Evolutionary conservation across 2,113 vertebrate genomes (phyloP), one percentile per base, ranked within the genome.

Genomic region (Calidris pugnax): DNA sequence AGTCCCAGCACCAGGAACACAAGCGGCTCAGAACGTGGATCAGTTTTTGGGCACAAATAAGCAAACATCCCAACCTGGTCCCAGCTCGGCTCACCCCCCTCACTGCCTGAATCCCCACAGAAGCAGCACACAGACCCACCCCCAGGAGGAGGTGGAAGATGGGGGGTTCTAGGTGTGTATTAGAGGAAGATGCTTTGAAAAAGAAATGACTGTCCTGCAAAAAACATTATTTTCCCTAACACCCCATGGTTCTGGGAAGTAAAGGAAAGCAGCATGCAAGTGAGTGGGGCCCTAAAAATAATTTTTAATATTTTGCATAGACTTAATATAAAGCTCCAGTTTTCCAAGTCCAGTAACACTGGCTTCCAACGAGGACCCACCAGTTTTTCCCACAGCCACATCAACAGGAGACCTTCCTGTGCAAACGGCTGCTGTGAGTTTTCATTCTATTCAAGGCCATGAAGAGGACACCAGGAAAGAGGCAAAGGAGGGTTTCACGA

Each of bases 101-200:
- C 5, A 10, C 14, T 23, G 55, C 22, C 50, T 12, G 20, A 33
- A 27, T 4, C 43, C 16, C 56, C 6, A 2, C 50, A 37, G 35
- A 27, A 10, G 3, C 6, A n/a, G 5, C 1, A 1, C 1, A 0
- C 5, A 9, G 45, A 45, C 18, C 45, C 8, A 9, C 45, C 10
- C 19, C 45, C 45, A 20, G 45, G 20, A 47, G 45, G 20, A 47
- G 45, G 45, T 47, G 45, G 45, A 47, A 47, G 45, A 47, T 47
- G 45, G 8, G 45, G 45, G 45, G 19, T 20, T 47, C 45, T 47
- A 47, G 45, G 45, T 18, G 9, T 20, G 19, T 47, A 20, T 45
- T 45, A 45, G 4, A 45, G 45, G 45, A 20, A 45, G 45, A 45
- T 19, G 18, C 45, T 45, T 47, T 47, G 9, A 47, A 47, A 32